These are phyloP conservation scores for Pseudorectes ferrugineus DNA, from an alignment of 2,113 vertebrate genomes.

Conservation along the genomic window DNA sequence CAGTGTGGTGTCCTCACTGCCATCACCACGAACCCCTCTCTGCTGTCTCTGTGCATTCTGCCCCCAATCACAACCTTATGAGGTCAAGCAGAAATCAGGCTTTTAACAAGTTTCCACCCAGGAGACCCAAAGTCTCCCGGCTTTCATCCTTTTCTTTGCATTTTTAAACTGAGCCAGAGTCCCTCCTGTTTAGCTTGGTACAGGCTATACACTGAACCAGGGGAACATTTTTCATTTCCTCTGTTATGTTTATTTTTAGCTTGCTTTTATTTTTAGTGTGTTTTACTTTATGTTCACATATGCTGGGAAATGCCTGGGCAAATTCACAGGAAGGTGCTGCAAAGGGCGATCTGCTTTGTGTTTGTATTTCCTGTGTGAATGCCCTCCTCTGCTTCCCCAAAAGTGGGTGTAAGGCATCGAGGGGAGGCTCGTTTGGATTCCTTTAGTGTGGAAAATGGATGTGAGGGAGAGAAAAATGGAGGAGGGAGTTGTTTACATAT, in stretches of 20 bases:
- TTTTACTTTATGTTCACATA: slow-evolving; percentile 11
- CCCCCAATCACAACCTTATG: neutral
- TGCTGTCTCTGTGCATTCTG: neutral
- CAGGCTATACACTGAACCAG: neutral
- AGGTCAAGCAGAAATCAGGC: neutral
- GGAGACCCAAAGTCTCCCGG: neutral
- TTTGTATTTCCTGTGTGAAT: slow-evolving; percentile 1
- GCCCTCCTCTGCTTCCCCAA: neutral
- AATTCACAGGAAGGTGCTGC: slow-evolving; percentile 37
- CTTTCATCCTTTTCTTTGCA: neutral
- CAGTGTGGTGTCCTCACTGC: neutral
- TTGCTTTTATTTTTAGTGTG: slow-evolving; percentile 18
- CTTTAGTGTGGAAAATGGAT: neutral
- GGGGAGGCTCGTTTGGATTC: neutral
- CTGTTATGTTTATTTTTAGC: neutral
- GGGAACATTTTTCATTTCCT: neutral
- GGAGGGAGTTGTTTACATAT: neutral
- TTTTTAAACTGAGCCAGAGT: neutral
- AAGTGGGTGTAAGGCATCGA: neutral
- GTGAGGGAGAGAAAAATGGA: neutral
- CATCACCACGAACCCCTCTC: neutral
- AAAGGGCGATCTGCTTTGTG: neutral
- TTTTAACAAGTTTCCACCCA: neutral
- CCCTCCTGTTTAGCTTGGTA: slow-evolving; percentile 7
- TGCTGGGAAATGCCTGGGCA: slow-evolving; percentile 26